These are phyloP conservation scores for Pygathrix nemaeus DNA, from an alignment of 2,113 vertebrate genomes.

Conservation along the genomic window DNA sequence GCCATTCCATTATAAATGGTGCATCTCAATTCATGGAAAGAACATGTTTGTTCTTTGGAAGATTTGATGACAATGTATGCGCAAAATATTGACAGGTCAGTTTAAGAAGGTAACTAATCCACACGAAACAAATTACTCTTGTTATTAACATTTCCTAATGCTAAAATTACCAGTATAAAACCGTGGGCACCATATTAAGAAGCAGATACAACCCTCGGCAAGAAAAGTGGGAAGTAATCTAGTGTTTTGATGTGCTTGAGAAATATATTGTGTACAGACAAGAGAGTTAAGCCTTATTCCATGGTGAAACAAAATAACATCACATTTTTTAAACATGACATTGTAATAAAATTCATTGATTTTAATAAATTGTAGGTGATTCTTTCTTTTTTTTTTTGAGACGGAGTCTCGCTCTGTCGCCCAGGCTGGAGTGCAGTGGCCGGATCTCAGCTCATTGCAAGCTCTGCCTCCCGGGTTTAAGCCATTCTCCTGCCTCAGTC, in stretches of 20 bases:
- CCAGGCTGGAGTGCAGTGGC: too few relatives aligned
- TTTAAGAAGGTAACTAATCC: neutral
- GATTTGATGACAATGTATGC: neutral
- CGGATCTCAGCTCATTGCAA: too few relatives aligned
- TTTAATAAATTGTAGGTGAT: neutral
- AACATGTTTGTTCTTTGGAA: neutral
- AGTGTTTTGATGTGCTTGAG: neutral
- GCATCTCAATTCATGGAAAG: neutral
- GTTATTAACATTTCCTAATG: neutral
- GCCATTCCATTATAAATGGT: neutral
- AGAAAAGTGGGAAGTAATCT: neutral
- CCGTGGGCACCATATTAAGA: neutral
- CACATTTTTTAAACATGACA: neutral
- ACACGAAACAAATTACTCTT: neutral
- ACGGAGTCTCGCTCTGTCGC: too few relatives aligned
- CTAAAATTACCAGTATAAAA: conserved; percentile 19
- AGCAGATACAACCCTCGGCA: neutral
- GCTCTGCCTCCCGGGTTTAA: too few relatives aligned
- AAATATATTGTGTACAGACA: neutral
- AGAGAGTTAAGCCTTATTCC: neutral
- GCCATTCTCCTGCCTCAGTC: too few relatives aligned
- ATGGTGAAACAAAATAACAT: neutral
- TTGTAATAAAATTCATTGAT: neutral
- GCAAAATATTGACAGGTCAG: neutral
- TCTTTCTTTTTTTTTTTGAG: neutral